phyloP scores from a whole-genome alignment of 2,113 vertebrate genomes.

The Chionodraco myersi region DNA sequence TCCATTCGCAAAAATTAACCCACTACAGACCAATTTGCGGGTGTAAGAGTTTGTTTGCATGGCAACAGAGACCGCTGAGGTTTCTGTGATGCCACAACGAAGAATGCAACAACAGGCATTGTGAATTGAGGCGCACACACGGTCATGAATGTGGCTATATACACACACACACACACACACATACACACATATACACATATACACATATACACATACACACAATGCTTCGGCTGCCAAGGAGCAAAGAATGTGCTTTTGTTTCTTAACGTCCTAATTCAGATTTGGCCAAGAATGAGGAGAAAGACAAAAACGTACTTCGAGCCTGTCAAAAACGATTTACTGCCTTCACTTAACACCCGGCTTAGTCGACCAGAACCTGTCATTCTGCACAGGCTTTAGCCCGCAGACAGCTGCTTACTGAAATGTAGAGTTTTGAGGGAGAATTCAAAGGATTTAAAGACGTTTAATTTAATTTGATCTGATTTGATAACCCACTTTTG shows the following conservation, averaged over 20 bases:
- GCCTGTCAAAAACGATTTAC: neutral
- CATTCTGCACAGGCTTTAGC: constrained; percentile 29
- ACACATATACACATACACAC: neutral
- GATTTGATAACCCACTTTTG: neutral
- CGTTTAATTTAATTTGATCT: neutral
- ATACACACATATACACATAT: neutral
- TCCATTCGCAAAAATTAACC: constrained; percentile 42
- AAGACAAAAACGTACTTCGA: constrained; percentile 39
- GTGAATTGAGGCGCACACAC: constrained; percentile 51
- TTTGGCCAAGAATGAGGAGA: constrained; percentile 37
- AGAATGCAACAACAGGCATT: constrained; percentile 65
- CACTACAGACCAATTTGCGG: constrained; percentile 37
- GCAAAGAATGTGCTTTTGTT: constrained; percentile 62
- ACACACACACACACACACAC: constrained; percentile 3
- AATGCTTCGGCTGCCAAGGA: constrained; percentile 33
- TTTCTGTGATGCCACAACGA: constrained; percentile 57
- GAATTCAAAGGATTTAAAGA: neutral
- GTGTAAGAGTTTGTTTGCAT: constrained; percentile 46
- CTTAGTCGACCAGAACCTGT: neutral
- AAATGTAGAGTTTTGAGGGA: neutral
- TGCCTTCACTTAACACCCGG: too few relatives aligned
- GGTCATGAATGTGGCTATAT: constrained; percentile 38
- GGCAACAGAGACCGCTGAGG: constrained; percentile 47
- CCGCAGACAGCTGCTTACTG: neutral
- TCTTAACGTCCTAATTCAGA: constrained; percentile 47